Percentiles rank a stretch among this genome's conserved stretches.
phyloP scores from a whole-genome alignment of 2,113 vertebrate species.

The Clarias macrocephalus region DNA sequence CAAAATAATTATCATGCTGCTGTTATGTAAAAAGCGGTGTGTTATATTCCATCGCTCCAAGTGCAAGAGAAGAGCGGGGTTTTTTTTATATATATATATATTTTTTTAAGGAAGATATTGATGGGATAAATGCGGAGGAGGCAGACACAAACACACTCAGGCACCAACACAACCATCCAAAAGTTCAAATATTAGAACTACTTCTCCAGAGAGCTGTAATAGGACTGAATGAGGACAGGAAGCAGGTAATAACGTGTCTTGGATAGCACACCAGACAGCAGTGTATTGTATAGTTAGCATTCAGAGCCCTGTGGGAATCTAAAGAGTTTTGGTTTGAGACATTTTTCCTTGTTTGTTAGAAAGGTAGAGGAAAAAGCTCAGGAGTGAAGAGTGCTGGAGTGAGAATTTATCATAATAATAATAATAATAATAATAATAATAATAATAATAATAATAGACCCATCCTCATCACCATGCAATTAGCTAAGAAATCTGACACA shows the following conservation, averaged over 20 bases:
- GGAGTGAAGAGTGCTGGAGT: not conserved
- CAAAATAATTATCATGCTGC: constrained; percentile 76
- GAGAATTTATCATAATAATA: not conserved
- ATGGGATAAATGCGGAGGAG: constrained; percentile 35
- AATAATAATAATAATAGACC: not conserved
- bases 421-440: not conserved
- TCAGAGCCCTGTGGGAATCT: constrained; percentile 17
- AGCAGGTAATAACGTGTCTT: constrained; percentile 39
- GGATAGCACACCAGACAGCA: constrained; percentile 14
- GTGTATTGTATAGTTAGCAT: constrained; percentile 11
- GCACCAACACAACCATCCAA: constrained; percentile 35
- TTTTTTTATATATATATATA: constrained; percentile 49
- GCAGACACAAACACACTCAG: constrained; percentile 30
- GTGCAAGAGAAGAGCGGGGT: constrained; percentile 59
- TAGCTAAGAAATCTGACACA: not conserved
- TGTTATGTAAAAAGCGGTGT: constrained; percentile 76
- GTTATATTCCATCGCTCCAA: constrained; percentile 57
- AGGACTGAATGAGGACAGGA: constrained; percentile 38
- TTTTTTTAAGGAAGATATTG: constrained; percentile 70
- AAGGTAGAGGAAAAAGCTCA: not conserved
- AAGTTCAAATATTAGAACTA: constrained; percentile 42
- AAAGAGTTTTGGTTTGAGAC: not conserved
- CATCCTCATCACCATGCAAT: constrained; percentile 1
- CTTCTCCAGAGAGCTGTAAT: constrained; percentile 32
- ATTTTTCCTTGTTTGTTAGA: constrained; percentile 23